phyloP scores from a whole-genome alignment of 2,888 invertebrate species.

The Chymomyza fuscimana region DNA sequence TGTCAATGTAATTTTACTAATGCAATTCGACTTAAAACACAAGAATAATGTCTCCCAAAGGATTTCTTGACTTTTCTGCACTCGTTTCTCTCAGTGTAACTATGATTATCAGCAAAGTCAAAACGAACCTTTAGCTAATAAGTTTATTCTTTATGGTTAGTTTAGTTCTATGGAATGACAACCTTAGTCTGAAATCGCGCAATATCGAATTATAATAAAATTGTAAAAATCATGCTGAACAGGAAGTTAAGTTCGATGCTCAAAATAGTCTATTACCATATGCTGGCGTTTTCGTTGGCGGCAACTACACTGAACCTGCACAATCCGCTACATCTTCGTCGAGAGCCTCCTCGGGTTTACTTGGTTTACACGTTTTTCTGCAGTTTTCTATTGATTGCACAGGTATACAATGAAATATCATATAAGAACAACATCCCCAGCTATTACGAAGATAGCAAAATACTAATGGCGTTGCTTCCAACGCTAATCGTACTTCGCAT shows the following conservation, averaged over 20 bases:
- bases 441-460: constrained; percentile 26
- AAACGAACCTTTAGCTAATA: no score
- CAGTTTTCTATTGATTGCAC: constrained; percentile 8
- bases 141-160: no score
- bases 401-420: constrained; percentile 23
- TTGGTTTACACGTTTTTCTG: constrained; percentile 22
- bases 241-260: background rate
- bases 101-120: no score
- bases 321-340: background rate
- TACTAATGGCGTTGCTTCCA: constrained; percentile 23
- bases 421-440: constrained; percentile 15
- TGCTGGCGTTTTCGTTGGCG: background rate
- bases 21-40: constrained; percentile 42
- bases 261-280: constrained; percentile 1
- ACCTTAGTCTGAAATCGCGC: background rate
- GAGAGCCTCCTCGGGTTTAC: constrained; percentile 21
- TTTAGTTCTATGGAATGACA: no score
- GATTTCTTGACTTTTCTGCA: no score
- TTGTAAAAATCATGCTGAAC: background rate
- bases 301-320: background rate
- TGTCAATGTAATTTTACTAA: constrained; percentile 35
- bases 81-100: background rate
- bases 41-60: background rate
- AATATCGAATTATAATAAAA: background rate
- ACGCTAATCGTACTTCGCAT: constrained; percentile 22